phyloP scores from a whole-genome alignment of 37 sponge, comb jelly and placozoan genomes.

The Hexactinellida sp. region DNA sequence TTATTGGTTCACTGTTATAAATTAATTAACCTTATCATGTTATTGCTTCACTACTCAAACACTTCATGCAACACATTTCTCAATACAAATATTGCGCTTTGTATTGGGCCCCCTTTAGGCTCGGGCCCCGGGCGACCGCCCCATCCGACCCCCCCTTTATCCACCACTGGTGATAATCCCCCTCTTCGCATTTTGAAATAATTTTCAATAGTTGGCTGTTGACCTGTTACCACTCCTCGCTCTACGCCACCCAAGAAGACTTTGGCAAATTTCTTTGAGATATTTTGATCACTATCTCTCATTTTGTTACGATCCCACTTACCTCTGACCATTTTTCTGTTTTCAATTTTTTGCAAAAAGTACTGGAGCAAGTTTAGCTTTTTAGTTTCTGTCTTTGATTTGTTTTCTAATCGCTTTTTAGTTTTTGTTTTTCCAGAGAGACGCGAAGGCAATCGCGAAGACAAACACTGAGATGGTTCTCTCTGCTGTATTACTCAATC shows the following conservation, averaged over 20 bases:
- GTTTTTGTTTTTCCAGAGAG: background rate
- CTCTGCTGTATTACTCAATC: background rate
- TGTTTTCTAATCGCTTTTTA: background rate
- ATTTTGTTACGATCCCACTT: background rate
- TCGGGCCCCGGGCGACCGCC: too few relatives aligned
- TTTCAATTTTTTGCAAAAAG: conserved; percentile 10
- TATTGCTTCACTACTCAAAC: too few relatives aligned
- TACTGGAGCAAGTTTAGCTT: background rate
- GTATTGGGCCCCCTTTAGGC: too few relatives aligned
- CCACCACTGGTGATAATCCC: too few relatives aligned
- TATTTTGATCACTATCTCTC: background rate
- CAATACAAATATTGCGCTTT: too few relatives aligned
- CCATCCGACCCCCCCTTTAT: too few relatives aligned
- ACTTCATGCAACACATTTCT: too few relatives aligned
- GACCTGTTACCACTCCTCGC: background rate
- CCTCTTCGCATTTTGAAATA: background rate
- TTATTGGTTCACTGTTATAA: too few relatives aligned
- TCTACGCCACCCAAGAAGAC: background rate
- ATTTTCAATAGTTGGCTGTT: background rate
- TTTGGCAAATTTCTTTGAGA: background rate
- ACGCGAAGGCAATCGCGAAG: background rate
- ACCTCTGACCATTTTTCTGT: background rate
- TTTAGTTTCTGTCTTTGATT: background rate
- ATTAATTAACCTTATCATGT: too few relatives aligned
- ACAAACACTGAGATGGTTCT: background rate